Base-by-base conservation (phyloP, 2,113 vertebrate genomes). In the Paradisaea rubra region DNA sequence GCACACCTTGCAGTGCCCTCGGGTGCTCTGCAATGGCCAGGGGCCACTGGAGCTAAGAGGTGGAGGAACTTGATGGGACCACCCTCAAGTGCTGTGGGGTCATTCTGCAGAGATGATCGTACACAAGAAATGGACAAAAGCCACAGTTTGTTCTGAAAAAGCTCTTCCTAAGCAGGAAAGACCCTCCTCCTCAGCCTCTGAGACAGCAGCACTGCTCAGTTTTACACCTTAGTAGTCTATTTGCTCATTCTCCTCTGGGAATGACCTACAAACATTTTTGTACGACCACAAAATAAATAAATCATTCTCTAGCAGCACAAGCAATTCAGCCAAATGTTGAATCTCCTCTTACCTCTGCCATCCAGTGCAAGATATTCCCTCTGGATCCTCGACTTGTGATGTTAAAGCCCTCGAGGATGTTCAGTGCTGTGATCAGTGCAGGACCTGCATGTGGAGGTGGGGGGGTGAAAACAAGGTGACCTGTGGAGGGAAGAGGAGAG, bases 321-420 rank as follows among this genome's bases (percentile, higher is more conserved):
- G 50, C n/a, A 60, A 53, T 25, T 42, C 56, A 88, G 60, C 12
- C 68, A 81, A 39, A 42, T 27, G n/a, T 14, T 44, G 52, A 79
- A 70, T 4, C 15, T 83, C 22, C 52, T 68, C 96, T 96, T 98
- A 99, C 99, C 99, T 99, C 99, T 92, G 98, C 98, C 71, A 99
- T 98, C 98, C 98, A 99, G 96, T 99, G 99, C 87, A 98, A 98
- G 63, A 97, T 97, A 94, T 94, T 98, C 79, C 98, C 98, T 45
- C 98, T 97, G 79, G 98, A 91, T 33, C 97, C 95, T 94, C 98
- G 98, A 86, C 83, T 98, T 54, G 98, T 98, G 81, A 99, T 98
- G 95, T 99, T 99, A 96, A 98, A 99, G 80, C 98, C 98, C 95
- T 99, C 99, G 3, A 99, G 98, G 96, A 99, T 99, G 94, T 99